These are phyloP conservation scores for Apodemus sylvaticus DNA, from an alignment of 2,113 vertebrate species.

Conservation along the genomic window DNA sequence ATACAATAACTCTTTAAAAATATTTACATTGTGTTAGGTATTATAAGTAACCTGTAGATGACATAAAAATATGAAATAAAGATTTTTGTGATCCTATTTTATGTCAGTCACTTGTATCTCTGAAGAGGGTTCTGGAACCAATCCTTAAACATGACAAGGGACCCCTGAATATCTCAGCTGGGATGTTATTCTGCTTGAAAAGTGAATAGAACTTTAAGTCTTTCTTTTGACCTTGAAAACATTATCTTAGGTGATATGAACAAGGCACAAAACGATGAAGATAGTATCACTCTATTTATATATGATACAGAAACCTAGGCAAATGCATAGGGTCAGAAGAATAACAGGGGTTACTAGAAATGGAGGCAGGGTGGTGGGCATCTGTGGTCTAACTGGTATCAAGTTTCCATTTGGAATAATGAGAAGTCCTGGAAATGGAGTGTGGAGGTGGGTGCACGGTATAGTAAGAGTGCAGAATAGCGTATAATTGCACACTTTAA, in stretches of 20 bases:
- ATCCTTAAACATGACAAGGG: background rate
- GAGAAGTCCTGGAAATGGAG: background rate
- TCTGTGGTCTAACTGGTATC: background rate
- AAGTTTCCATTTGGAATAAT: background rate
- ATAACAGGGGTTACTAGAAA: background rate
- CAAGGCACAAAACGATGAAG: background rate
- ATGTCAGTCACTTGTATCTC: background rate
- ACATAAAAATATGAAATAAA: background rate
- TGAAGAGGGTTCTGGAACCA: background rate
- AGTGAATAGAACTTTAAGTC: background rate
- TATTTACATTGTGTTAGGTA: background rate
- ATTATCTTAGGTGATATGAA: background rate
- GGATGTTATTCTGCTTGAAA: background rate
- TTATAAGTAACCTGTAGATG: background rate
- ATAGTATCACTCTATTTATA: background rate
- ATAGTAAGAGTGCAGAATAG: background rate
- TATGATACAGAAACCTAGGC: background rate
- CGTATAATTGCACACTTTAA: background rate
- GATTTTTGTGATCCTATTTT: background rate
- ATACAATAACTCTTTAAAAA: background rate
- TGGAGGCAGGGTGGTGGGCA: background rate
- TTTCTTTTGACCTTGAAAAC: slow-evolving; percentile 5
- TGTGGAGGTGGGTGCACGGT: background rate
- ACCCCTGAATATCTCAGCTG: background rate
- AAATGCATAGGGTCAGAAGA: background rate